Base-by-base conservation (phyloP, 2,113 vertebrate species). In the Sylvia atricapilla region DNA sequence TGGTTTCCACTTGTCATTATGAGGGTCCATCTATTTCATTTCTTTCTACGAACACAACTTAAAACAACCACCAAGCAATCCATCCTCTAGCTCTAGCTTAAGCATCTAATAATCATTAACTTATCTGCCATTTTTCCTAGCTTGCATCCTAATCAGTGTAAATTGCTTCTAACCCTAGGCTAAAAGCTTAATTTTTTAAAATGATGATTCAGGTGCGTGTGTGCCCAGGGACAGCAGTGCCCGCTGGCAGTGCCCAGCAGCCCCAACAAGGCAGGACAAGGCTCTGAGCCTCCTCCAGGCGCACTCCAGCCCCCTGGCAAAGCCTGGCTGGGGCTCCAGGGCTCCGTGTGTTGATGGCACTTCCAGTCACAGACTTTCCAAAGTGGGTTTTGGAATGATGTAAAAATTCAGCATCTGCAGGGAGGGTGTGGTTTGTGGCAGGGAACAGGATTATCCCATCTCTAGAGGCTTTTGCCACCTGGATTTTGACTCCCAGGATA, bases 281-380 rank as follows among this genome's bases (percentile, higher is more conserved):
- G 66, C 55, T 52, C 7, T 5, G 25, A 60, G 35, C 41, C 46
- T 35, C 27, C 60, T 46, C 58, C 1, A 0, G 11, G 37, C 55
- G 8, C 1, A 0, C 35, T 41, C 19, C 46, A 33, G 25, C 11
- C 43, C 35, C 27, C 82, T 23, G 70, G 25, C 59, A 43, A 12
- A 47, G 41, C 7, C 63, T 13, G 68, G 2, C 44, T 30, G 52
- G 3, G 27, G 5, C 44, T 64, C 30, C 25, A 0, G 64, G n/a
- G 23, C 43, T 44, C 3, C 3, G 2, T 8, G 33, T 7, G 0
- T 6, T 10, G 20, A 1, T 1, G 28, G 35, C 25, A 22, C 37
- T 67, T 12, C 6, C 67, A 41, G 13, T 15, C 43, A 7, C 18
- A 9, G 13, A 2, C 21, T 73, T 60, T 12, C 16, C 68, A 6